These are phyloP conservation scores for Cheiracanthium punctorium DNA, from an alignment of 2,888 invertebrate species.

Conservation along the genomic window DNA sequence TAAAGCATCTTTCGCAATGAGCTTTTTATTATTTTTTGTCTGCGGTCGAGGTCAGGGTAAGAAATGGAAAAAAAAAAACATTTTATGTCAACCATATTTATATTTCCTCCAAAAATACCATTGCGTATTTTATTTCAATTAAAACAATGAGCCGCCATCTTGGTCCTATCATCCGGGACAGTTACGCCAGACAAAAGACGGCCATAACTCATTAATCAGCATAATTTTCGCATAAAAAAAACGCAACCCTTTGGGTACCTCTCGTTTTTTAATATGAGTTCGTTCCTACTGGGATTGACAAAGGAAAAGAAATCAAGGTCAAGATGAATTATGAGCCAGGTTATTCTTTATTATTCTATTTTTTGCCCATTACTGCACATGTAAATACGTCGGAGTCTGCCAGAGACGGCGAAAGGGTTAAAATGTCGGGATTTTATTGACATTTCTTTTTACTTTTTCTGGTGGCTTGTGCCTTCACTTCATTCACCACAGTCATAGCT, in stretches of 20 bases:
- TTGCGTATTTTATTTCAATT: constrained; percentile 46
- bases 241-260: constrained; percentile 59
- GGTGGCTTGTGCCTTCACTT: constrained; percentile 35
- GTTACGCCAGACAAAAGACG: constrained; percentile 19
- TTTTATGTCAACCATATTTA: constrained; percentile 30
- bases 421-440: constrained; percentile 40
- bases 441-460: constrained; percentile 7
- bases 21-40: constrained; percentile 24
- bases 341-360: not conserved
- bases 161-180: constrained; percentile 27
- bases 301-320: constrained; percentile 31
- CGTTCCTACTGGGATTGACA: constrained; percentile 25
- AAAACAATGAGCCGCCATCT: constrained; percentile 58
- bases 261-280: constrained; percentile 59
- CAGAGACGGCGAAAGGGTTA: constrained; percentile 32
- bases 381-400: constrained; percentile 7
- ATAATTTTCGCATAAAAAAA: constrained; percentile 57
- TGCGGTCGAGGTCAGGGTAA: constrained; percentile 36
- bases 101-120: constrained; percentile 26
- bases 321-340: constrained; percentile 8
- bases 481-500: constrained; percentile 12
- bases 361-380: constrained; percentile 31
- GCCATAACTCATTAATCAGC: constrained; percentile 62
- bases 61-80: constrained; percentile 8
- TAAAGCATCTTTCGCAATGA: constrained; percentile 43